Evolutionary conservation across 2,888 invertebrate species (phyloP), one percentile per base, ranked within the genome.

Genomic region (Cataglyphis rosenhaueri): DNA sequence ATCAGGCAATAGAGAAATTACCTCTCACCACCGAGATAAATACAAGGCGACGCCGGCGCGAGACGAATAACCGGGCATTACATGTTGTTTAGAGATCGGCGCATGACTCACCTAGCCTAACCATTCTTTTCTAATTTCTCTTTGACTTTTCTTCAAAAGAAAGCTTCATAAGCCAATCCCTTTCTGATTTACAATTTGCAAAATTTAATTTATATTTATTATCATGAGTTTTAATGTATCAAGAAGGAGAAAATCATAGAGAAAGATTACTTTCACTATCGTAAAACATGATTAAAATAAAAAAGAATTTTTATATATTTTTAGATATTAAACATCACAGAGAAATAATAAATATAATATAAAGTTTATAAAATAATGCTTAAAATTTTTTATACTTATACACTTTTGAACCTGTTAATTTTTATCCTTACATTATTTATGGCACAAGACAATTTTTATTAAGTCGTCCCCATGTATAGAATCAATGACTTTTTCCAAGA

Each of bases 1-100:
- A 79, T 81, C 81, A 64, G 74, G 62, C 41, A 81, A 81, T 81
- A 81, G 81, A 81, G 62, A 74, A 81, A 74, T 81, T 81, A 75
- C 52, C 64, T 71, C 55, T 81, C 62, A 79, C 79, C 73, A 62
- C 10, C 15, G 38, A 21, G 52, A 73, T 73, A 79, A 74, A 52
- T 74, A 62, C 29, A 66, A 66, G 66, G 38, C 52, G 55, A 71
- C 52, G n/a, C 61, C 38, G 52, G 62, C 62, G 29, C 62, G 38
- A 74, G 52, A 44, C 70, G 18, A 70, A 70, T 55, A 76, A 44
- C 57, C 25, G 44, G 38, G 59, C 32, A 78, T 70, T 68, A 68
- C 9, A 32, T 15, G 57, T 55, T 29, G 55, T 55, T 76, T 71
- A 79, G 59, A 79, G 78, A 78, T 76, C 55, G 76, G 12, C n/a